Evolutionary conservation across 2,888 invertebrate species (phyloP), one percentile per base, ranked within the genome.

Genomic region (Leptinotarsa rubiginosa): DNA sequence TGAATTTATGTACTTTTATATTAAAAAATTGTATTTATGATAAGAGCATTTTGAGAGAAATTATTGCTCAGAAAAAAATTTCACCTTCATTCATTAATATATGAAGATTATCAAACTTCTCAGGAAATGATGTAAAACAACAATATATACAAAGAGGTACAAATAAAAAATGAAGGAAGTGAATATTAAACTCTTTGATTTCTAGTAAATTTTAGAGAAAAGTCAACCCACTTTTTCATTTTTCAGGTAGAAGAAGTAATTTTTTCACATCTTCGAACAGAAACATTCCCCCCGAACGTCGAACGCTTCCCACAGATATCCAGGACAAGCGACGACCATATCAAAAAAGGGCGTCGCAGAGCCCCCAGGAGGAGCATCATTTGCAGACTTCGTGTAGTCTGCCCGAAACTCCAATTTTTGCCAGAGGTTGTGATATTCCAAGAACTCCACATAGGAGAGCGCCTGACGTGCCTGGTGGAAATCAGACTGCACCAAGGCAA

Each of bases 331-430:
- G 86, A 20, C 79, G 87, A 62, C 84, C 87, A 81, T 82, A 84
- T 76, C 86, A 87, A 73, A 87, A 90, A 81, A 85, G 90, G 5
- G 85, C 89, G n/a, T 89, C 89, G 67, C 90, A 90, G 78, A 90
- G 90, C 79, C 89, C 91, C 5, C 90, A 91, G 64, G 91, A 92
- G 69, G 93, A 92, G 66, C 88, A 88, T 79, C 91, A 89, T 73
- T 88, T 95, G 87, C 95, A 95, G 87, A 95, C 95, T 4, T 95
- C 95, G 0, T 95, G 95, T 81, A 95, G 95, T 83, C 89, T 96
- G 74, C 96, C 96, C n/a, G 96, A 96, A 89, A 96, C 96, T 1
- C 95, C 96, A 0, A 95, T 96, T 77, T 96, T 96, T 87, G 94
- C 95, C 4, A 90, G 96, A 80, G 81, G 84, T 81, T 93, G 94